These are phyloP conservation scores for Lepidocyrtinus sp. DNA, from an alignment of 2,888 invertebrate genomes.

Conservation along the genomic window DNA sequence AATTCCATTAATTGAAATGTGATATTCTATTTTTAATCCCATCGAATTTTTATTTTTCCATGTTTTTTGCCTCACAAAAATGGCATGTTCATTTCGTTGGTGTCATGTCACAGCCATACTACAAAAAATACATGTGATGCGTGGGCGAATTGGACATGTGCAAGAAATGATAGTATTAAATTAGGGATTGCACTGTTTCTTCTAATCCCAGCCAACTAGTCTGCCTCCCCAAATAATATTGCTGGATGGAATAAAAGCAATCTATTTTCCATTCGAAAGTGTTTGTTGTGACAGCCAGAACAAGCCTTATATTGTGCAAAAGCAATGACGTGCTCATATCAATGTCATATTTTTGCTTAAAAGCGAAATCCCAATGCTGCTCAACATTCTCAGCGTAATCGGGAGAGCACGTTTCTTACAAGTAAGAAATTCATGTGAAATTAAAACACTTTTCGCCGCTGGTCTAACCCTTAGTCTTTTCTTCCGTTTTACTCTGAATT, in stretches of 20 bases:
- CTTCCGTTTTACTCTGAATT: neutral
- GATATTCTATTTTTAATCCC: constrained; percentile 5
- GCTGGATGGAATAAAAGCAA: neutral
- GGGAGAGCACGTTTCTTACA: constrained; percentile 20
- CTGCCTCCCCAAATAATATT: neutral
- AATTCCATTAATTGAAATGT: constrained; percentile 10
- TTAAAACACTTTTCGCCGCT: neutral
- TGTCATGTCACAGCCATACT: neutral
- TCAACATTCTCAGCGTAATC: too few relatives aligned
- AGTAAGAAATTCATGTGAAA: constrained; percentile 1
- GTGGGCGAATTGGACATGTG: constrained; percentile 6
- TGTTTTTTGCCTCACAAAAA: neutral
- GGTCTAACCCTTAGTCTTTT: neutral
- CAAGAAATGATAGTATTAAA: neutral
- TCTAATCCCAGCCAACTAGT: neutral
- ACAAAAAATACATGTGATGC: neutral
- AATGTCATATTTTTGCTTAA: too few relatives aligned
- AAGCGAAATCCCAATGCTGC: too few relatives aligned
- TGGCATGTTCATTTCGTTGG: constrained; percentile 4
- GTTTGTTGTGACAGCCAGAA: constrained; percentile 6
- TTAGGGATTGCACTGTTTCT: neutral
- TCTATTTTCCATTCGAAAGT: neutral
- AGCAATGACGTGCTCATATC: too few relatives aligned
- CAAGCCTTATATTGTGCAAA: too few relatives aligned
- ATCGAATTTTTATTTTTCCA: neutral